Conservation (phyloP, 35 echinoderm and acorn worm genomes). For the Heliocidaris tuberculata region DNA sequence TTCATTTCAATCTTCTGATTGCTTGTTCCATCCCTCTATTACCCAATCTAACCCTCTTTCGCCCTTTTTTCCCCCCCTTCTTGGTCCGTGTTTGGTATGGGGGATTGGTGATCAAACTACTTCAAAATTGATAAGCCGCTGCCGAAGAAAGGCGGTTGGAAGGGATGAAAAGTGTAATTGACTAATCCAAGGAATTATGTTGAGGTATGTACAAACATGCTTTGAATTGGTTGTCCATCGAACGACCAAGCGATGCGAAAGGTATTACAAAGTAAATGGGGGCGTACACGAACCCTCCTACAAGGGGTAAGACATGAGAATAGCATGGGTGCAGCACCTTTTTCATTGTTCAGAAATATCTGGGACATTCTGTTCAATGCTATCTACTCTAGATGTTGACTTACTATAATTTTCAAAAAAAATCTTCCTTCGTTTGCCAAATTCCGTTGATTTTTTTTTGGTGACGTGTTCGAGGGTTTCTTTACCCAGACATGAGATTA, state of each 20-base stretch:
- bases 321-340: background rate
- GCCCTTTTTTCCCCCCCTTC: background rate
- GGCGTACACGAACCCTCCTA: background rate
- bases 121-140: conserved; percentile 5
- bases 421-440: background rate
- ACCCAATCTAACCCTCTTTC: background rate
- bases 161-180: conserved; percentile 16
- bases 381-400: background rate
- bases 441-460: background rate
- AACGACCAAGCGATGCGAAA: background rate
- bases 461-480: background rate
- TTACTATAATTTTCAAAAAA: background rate
- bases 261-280: background rate
- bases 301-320: background rate
- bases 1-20: background rate
- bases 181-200: background rate
- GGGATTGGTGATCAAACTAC: background rate
- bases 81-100: background rate
- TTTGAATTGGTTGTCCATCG: background rate
- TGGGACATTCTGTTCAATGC: background rate
- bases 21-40: conserved; percentile 25
- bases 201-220: background rate
- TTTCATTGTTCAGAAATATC: background rate
- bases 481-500: too few species aligned
- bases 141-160: background rate